These are phyloP conservation scores for Chaenodraco wilsoni DNA, from an alignment of 2,797 vertebrate species.

Conservation along the genomic window DNA sequence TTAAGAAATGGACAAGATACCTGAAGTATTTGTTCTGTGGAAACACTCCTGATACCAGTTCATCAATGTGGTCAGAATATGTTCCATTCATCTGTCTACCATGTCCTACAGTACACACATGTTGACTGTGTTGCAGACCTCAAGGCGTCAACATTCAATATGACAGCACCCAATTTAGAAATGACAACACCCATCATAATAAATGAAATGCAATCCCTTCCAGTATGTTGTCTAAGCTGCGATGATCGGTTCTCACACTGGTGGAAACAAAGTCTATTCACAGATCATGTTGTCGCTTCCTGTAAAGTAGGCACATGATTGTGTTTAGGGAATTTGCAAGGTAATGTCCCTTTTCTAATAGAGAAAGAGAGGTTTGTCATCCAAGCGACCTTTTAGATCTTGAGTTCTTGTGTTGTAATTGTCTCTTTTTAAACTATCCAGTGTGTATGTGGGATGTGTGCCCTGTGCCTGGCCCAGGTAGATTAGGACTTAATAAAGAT, in stretches of 20 bases:
- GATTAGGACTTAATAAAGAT: conserved; percentile 56
- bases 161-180: conserved; percentile 36
- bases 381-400: conserved; percentile 15
- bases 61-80: conserved; percentile 57
- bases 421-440: conserved; percentile 8
- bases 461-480: conserved; percentile 57
- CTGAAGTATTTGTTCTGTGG: conserved; percentile 37
- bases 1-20: conserved; percentile 39
- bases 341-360: not conserved
- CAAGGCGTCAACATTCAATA: conserved; percentile 24
- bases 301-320: conserved; percentile 13
- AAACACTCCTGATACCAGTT: conserved; percentile 41
- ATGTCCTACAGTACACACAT: conserved; percentile 28
- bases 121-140: conserved; percentile 48
- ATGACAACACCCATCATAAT: conserved; percentile 54
- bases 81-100: conserved; percentile 45
- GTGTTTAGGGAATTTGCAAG: not conserved
- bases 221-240: conserved; percentile 45
- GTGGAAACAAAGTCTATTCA: conserved; percentile 36
- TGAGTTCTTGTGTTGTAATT: conserved; percentile 25
- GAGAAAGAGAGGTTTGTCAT: not conserved
- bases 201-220: conserved; percentile 59
- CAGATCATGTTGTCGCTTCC: conserved; percentile 28
- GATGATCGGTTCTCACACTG: conserved; percentile 45
- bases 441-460: conserved; percentile 32